A percentile compares a stretch with the other conserved stretches of the same genome.
Conservation (phyloP, 1,140 invertebrate genomes). For the Grapholita molesta region DNA sequence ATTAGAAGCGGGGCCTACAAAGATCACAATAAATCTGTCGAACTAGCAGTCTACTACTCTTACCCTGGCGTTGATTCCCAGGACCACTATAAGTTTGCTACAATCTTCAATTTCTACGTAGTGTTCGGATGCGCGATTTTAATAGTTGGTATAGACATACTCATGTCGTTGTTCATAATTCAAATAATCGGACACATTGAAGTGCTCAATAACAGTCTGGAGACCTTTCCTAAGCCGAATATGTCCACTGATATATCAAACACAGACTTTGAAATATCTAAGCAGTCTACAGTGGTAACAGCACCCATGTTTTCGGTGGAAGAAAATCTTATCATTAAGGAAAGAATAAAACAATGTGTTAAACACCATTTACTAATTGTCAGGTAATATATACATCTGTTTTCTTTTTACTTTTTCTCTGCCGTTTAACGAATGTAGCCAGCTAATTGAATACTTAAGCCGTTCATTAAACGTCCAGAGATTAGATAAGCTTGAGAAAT, state of each 20-base stretch:
- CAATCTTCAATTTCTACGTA: constrained; percentile 26
- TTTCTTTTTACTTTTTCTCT: too few species aligned
- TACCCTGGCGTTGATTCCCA: constrained; percentile 23
- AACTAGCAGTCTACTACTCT: constrained; percentile 26
- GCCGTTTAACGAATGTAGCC: too few species aligned
- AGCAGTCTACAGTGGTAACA: neutral
- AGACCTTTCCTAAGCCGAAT: constrained; percentile 17
- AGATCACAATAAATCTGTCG: constrained; percentile 17
- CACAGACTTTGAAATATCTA: neutral
- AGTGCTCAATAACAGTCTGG: constrained; percentile 24
- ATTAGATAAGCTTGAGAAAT: too few species aligned
- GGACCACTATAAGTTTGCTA: constrained; percentile 23
- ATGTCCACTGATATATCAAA: neutral
- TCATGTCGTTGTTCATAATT: constrained; percentile 28
- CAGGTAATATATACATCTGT: constrained; percentile 17
- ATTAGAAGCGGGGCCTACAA: constrained; percentile 21
- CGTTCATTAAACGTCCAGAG: too few species aligned
- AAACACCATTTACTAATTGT: constrained; percentile 31
- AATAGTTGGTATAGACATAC: constrained; percentile 21
- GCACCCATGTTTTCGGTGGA: constrained; percentile 21
- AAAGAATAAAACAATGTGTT: constrained; percentile 18
- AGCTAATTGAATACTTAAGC: too few species aligned
- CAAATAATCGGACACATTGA: constrained; percentile 33
- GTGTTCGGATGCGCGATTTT: constrained; percentile 17
- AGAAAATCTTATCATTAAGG: constrained; percentile 22